Percentiles rank a stretch among this genome's conserved stretches.
Evolutionary conservation across 2,113 vertebrate genomes (phyloP).

Genomic region (Crotalus viridis): DNA sequence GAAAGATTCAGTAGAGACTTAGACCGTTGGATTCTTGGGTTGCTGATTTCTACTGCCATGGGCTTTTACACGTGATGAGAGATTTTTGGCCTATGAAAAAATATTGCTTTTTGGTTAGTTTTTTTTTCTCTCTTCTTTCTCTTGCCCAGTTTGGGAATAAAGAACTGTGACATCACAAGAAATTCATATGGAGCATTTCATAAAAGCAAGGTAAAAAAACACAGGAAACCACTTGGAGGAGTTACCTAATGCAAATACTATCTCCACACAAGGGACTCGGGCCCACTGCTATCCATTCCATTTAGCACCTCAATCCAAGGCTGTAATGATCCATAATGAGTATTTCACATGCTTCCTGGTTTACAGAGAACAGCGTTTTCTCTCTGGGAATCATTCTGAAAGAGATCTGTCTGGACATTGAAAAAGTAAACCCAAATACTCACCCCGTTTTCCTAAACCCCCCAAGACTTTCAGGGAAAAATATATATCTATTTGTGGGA

Average conservation of each 20-base stretch:
- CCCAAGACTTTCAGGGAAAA: background rate
- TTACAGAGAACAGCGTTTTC: background rate
- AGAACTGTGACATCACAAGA: background rate
- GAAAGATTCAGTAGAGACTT: constrained; percentile 54
- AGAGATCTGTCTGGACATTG: background rate
- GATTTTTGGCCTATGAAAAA: constrained; percentile 75
- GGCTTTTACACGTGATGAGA: constrained; percentile 24
- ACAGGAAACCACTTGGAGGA: background rate
- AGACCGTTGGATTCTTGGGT: background rate
- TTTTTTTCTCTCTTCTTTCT: constrained; percentile 39
- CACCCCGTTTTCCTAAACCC: rapidly evolving
- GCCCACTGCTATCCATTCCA: background rate
- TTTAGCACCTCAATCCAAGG: background rate
- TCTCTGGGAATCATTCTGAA: background rate
- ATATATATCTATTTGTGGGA: background rate
- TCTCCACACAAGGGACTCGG: background rate
- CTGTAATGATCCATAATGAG: background rate
- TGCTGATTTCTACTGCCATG: constrained; percentile 22
- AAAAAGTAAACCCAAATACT: rapidly evolving
- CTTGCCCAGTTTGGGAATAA: constrained; percentile 56
- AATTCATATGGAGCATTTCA: constrained; percentile 1
- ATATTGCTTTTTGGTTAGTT: constrained; percentile 71
- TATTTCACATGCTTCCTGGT: background rate
- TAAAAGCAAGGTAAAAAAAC: constrained; percentile 9
- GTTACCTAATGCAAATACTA: constrained; percentile 9